Base-by-base conservation (phyloP, 2,888 invertebrate genomes). In the Platerodrilus igneus region DNA sequence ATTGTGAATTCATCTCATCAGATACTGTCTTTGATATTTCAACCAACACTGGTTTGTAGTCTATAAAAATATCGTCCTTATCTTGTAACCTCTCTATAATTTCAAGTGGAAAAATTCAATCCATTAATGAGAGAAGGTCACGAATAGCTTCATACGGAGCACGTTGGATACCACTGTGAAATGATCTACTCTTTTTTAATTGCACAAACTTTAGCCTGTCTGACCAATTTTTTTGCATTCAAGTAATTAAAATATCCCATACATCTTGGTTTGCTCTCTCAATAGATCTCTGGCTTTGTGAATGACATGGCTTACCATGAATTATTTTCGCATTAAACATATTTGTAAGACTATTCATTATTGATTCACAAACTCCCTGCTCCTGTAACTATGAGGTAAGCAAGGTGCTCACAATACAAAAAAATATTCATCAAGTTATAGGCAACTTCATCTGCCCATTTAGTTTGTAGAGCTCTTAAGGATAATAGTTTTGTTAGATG, bases 211-310 rank as follows among this genome's bases (percentile, higher is more conserved):
- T 40, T 25, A 44, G 48, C n/a, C 56, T 53, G 11, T 52, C 25
- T 16, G 52, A 42, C 55, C 56, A 53, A 14, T 53, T 47, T n/a
- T n/a, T n/a, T n/a, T n/a, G n/a, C n/a, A n/a, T 40, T 34, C 47
- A 47, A 18, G 41, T 26, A 26, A 41, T 17, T 14, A 47, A 26
- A 31, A 28, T 47, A 34, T 47, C 36, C 13, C 37, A 27, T 23
- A 47, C 18, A 34, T 45, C 47, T 30, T 41, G 41, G 33, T n/a
- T n/a, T 42, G 48, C 45, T 16, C 44, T 37, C 23, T 47, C 30
- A 28, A 47, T 32, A 25, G 25, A 35, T 13, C 32, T 16, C 30
- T 40, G n/a, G 43, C 40, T 44, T 37, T 44, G 40, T 35, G 40
- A 40, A 10, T 47, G 37, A 15, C 41, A 37, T 22, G 37, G 47